Percentiles rank a stretch among this genome's conserved stretches.
Conservation (phyloP, 2,888 invertebrate species). For the Temnothorax unifasciatus region DNA sequence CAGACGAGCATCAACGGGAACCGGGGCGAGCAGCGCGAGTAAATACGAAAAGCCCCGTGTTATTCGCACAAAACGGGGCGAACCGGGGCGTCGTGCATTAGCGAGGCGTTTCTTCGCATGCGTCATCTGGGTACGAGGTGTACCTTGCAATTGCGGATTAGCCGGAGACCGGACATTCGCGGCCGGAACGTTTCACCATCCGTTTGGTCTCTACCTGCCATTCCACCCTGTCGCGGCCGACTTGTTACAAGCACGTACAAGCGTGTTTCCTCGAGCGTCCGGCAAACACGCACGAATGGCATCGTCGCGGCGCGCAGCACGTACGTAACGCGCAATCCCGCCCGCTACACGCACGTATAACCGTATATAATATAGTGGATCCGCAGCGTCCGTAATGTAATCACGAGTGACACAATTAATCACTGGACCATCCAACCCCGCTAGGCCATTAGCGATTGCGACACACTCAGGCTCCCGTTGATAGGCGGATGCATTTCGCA, state of each 20-base stretch:
- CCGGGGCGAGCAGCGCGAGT: neutral
- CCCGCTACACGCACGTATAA: constrained; percentile 72
- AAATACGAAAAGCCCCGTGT: constrained; percentile 31
- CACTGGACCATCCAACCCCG: constrained; percentile 80
- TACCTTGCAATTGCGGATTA: constrained; percentile 46
- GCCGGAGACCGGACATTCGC: constrained; percentile 25
- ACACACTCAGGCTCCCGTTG: constrained; percentile 62
- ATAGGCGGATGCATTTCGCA: constrained; percentile 65
- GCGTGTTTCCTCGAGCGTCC: constrained; percentile 68
- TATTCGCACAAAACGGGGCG: neutral
- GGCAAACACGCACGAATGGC: constrained; percentile 76
- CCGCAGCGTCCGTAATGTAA: constrained; percentile 81
- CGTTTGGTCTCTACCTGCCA: neutral
- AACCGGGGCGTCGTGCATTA: constrained; percentile 5
- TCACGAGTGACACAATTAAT: constrained; percentile 84
- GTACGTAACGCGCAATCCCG: constrained; percentile 73
- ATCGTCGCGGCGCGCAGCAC: constrained; percentile 74
- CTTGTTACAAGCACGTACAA: constrained; percentile 64
- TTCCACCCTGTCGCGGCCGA: constrained; percentile 50
- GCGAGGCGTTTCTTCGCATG: constrained; percentile 45
- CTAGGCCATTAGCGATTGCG: constrained; percentile 80
- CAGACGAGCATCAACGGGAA: constrained; percentile 29
- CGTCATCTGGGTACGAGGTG: constrained; percentile 31
- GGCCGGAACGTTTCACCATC: constrained; percentile 19
- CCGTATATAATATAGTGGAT: constrained; percentile 76